Evolutionary conservation across 1,140 invertebrate species (phyloP).

Genomic region (Lasioglossum baleicum): DNA sequence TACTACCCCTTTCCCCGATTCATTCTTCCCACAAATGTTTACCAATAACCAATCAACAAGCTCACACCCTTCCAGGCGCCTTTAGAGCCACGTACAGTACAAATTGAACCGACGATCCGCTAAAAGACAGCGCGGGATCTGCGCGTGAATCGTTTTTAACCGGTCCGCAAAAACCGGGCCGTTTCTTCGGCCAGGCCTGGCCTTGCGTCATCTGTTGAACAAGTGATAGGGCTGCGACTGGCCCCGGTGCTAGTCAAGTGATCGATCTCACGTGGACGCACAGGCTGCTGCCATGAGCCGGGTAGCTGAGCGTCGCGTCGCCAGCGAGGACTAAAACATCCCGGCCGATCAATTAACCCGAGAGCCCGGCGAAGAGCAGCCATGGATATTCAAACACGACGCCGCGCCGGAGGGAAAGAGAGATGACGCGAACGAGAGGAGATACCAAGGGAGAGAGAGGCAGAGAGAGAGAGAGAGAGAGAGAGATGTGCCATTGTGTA

Average conservation of each 20-base stretch:
- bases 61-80: too few species aligned
- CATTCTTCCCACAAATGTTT: too few species aligned
- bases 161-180: background rate
- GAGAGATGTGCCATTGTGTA: conserved; percentile 8
- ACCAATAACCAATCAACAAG: too few species aligned
- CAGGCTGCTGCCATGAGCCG: background rate
- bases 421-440: too few species aligned
- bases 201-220: conserved; percentile 39
- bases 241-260: conserved; percentile 13
- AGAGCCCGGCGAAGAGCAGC: background rate
- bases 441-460: too few species aligned
- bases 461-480: background rate
- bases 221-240: conserved; percentile 13
- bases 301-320: conserved; percentile 13
- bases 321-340: conserved; percentile 35
- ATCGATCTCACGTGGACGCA: conserved; percentile 42
- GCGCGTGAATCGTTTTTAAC: background rate
- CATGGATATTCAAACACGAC: conserved; percentile 19
- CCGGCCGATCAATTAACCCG: conserved; percentile 35
- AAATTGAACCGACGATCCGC: too few species aligned
- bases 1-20: too few species aligned
- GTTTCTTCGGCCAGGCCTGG: background rate
- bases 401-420: background rate
- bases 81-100: too few species aligned
- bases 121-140: too few species aligned